Base-by-base conservation (phyloP, 2,888 invertebrate genomes). In the Diogma glabrata region DNA sequence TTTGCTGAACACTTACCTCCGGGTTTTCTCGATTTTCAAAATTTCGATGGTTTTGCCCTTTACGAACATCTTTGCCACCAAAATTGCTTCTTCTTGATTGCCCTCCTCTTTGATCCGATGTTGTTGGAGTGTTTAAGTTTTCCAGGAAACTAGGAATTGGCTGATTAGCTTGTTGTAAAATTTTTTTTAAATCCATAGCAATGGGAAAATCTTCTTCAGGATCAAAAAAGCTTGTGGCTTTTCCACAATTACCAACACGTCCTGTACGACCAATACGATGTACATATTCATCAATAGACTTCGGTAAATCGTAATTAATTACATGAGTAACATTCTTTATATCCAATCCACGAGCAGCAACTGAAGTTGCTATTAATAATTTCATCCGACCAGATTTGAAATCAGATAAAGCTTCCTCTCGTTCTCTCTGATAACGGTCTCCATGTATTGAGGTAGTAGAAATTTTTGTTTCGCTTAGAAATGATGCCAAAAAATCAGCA, bases 371-470 rank as follows among this genome's bases (percentile, higher is more conserved):
- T 1, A 99, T 91, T 1, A 99, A 72, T 33, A 96, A 82, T 45
- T 78, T 78, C 64, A 85, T 82, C 12, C 68, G 71, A 1, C 91
- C 91, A 14, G 68, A 72, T 63, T 84, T 86, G 68, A 99, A 96
- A 64, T 92, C 88, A 52, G 84, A 78, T 52, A 99, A 73, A 9
- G 99, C 96, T 61, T 91, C 88, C 70, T 99, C 99, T 49, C 99
- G 80, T 67, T 99, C 97, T 49, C 87, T 78, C 67, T 99, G 99
- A 61, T 87, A 81, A 46, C 97, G 82, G 72, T 99, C 97, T 28
- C 99, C 99, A 70, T 99, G 99, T 63, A 99, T 99, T 36, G 95
- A 95, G 4, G 96, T 94, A 1, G 95, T 95, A 7, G 93, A 86
- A 52, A 82, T 77, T 52, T 82, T 79, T 14, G 76, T 76, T 64